Percentiles rank a stretch among this genome's conserved stretches.
Evolutionary conservation across 2,888 invertebrate species (phyloP).

Genomic region (Heliconius cydno): DNA sequence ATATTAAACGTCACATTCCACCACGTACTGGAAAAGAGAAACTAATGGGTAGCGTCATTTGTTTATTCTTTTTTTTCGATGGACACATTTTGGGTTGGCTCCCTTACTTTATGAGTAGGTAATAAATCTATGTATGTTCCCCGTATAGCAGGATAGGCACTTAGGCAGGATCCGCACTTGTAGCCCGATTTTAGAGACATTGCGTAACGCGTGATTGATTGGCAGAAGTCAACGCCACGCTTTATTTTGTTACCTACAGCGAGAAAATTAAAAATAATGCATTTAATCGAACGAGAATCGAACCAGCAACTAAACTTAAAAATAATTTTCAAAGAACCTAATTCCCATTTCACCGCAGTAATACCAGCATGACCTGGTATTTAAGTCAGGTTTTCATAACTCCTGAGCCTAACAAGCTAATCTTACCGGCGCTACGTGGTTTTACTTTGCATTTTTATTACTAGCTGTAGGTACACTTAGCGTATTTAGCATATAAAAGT

Average conservation of each 20-base stretch:
- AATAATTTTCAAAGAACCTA: constrained; percentile 2
- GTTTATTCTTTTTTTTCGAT: too few species aligned
- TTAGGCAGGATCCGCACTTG: too few species aligned
- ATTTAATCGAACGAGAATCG: not conserved
- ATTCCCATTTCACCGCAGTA: constrained; percentile 23
- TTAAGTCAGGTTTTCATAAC: constrained; percentile 25
- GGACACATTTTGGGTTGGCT: too few species aligned
- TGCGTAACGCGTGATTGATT: too few species aligned
- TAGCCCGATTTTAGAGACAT: too few species aligned
- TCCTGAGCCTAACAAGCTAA: constrained; percentile 29
- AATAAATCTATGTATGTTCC: too few species aligned
- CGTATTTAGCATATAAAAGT: not conserved
- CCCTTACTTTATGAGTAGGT: too few species aligned
- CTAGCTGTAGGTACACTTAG: not conserved
- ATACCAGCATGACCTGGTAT: constrained; percentile 19
- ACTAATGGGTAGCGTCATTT: too few species aligned
- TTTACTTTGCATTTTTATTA: constrained; percentile 15
- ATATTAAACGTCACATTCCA: too few species aligned
- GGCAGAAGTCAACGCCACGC: not conserved
- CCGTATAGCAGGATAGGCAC: too few species aligned
- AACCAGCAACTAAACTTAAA: not conserved
- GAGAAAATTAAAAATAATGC: too few species aligned
- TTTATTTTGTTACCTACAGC: not conserved
- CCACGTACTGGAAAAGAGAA: too few species aligned
- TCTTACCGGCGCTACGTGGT: constrained; percentile 16